Percentiles rank a stretch among this genome's conserved stretches.
Evolutionary conservation across 1,140 invertebrate genomes (phyloP).

Genomic region (Phymorhynchus buccinoides): DNA sequence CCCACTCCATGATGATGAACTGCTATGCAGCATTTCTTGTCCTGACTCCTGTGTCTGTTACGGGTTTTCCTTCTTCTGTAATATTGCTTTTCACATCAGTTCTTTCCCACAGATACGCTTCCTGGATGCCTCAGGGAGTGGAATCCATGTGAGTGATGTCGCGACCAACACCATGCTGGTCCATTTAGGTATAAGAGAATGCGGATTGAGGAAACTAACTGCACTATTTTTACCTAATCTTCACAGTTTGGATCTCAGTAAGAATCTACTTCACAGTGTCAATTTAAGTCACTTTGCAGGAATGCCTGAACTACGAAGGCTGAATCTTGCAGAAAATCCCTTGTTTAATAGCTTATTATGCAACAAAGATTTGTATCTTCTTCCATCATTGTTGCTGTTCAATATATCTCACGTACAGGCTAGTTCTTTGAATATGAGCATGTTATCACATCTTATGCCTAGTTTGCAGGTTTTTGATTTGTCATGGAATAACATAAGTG

Average conservation of each 20-base stretch:
- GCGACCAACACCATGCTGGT: background rate
- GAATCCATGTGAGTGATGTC: background rate
- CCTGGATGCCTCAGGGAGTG: background rate
- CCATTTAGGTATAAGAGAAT: background rate
- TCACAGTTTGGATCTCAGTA: conserved; percentile 27
- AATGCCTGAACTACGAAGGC: conserved; percentile 1
- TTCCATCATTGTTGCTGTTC: too few relatives aligned
- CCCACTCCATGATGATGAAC: background rate
- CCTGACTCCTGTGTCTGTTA: background rate
- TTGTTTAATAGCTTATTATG: too few relatives aligned
- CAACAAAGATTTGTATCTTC: too few relatives aligned
- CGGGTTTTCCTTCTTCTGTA: background rate
- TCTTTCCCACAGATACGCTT: background rate
- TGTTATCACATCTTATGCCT: too few relatives aligned
- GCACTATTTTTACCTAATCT: conserved; percentile 4
- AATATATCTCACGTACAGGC: too few relatives aligned
- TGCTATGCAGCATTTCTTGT: background rate
- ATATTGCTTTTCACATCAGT: background rate
- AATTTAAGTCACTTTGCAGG: background rate
- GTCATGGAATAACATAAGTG: too few relatives aligned
- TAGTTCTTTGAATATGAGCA: too few relatives aligned
- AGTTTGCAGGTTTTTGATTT: too few relatives aligned
- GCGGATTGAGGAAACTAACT: background rate
- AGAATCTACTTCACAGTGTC: conserved; percentile 29
- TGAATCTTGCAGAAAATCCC: conserved; percentile 32